These are phyloP conservation scores for Drosophila mulleri DNA, from an alignment of 2,888 invertebrate genomes.

Conservation along the genomic window DNA sequence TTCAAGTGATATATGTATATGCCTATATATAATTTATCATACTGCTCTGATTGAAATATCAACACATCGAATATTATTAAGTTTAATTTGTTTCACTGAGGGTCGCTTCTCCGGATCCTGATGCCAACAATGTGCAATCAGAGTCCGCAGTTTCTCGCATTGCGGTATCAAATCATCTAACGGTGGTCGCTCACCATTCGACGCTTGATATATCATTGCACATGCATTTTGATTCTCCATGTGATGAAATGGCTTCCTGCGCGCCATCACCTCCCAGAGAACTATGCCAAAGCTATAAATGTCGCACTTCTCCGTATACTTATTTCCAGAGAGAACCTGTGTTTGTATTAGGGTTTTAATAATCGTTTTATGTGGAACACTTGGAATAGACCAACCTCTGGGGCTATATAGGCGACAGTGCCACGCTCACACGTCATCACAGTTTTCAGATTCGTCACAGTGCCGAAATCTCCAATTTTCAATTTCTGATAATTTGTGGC, in stretches of 20 bases:
- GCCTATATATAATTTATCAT: too few relatives aligned
- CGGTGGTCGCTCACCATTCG: neutral
- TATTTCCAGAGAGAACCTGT: neutral
- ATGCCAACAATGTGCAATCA: constrained; percentile 21
- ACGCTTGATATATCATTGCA: rapidly evolving
- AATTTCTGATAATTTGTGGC: neutral
- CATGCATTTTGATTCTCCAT: neutral
- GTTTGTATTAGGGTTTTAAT: neutral
- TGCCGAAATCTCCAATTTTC: constrained; percentile 32
- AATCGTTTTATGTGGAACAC: neutral
- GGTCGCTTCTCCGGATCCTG: neutral
- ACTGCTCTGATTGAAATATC: neutral
- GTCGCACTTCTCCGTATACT: constrained; percentile 23
- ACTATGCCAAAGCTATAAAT: constrained; percentile 35
- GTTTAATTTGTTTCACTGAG: neutral
- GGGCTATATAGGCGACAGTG: constrained; percentile 25
- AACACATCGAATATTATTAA: neutral
- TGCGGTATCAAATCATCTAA: neutral
- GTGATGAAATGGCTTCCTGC: constrained; percentile 22
- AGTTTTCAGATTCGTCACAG: neutral
- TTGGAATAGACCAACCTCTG: constrained; percentile 17
- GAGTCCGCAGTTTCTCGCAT: neutral
- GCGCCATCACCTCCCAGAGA: constrained; percentile 20
- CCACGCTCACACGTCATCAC: constrained; percentile 18
- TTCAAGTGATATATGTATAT: neutral